phyloP scores from a whole-genome alignment of 2,888 invertebrate genomes.

The Phania funesta region DNA sequence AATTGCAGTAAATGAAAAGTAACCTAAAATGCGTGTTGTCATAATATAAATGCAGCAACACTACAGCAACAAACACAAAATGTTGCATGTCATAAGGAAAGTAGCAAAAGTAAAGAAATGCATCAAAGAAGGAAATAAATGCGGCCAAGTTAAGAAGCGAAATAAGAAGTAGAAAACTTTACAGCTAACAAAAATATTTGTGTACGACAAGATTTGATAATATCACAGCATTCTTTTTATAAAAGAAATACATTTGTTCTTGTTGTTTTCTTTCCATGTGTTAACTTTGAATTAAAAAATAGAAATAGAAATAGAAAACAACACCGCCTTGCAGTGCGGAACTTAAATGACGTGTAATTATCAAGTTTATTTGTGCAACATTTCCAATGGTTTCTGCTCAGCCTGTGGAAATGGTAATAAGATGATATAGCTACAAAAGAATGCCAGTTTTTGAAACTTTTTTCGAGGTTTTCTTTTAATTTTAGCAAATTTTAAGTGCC shows the following conservation, averaged over 20 bases:
- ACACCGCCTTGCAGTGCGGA: slow-evolving; percentile 7
- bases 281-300: slow-evolving; percentile 2
- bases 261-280: not conserved
- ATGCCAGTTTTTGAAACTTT: no score
- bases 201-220: slow-evolving; percentile 43
- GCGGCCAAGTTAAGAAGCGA: slow-evolving; percentile 26
- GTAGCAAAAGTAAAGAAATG: slow-evolving; percentile 9
- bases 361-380: slow-evolving; percentile 42
- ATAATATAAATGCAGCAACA: slow-evolving; percentile 42
- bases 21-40: slow-evolving; percentile 60
- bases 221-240: not conserved
- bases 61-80: slow-evolving; percentile 13
- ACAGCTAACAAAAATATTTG: slow-evolving; percentile 39
- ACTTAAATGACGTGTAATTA: slow-evolving; percentile 36
- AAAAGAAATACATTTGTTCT: slow-evolving; percentile 5
- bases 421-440: no score
- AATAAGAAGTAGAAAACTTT: not conserved
- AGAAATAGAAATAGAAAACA: not conserved
- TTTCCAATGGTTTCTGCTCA: slow-evolving; percentile 8
- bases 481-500: no score
- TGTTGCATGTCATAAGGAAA: slow-evolving; percentile 53
- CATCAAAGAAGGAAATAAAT: not conserved
- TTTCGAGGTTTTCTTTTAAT: no score
- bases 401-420: no score
- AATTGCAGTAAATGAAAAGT: slow-evolving; percentile 53